Percentiles rank a stretch among this genome's conserved stretches.
Conservation (phyloP, 2,113 vertebrate species). For the Passer montanus region DNA sequence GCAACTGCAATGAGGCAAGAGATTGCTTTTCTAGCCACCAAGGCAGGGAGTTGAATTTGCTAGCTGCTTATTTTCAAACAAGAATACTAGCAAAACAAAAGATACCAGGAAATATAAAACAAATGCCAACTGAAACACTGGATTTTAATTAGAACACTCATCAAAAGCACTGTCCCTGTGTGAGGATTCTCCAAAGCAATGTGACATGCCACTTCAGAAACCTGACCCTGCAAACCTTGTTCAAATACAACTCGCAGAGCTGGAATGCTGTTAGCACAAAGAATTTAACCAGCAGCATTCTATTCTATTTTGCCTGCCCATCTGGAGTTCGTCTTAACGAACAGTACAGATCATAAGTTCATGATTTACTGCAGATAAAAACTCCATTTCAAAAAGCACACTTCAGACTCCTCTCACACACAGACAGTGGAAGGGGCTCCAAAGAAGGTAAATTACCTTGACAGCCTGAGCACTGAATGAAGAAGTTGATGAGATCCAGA, state of each 20-base stretch:
- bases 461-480: conserved; percentile 91
- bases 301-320: not conserved
- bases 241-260: not conserved
- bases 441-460: conserved; percentile 76
- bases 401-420: not conserved
- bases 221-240: not conserved
- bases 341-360: not conserved
- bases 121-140: not conserved
- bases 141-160: not conserved
- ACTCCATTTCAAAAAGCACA: not conserved
- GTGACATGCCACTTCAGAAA: not conserved
- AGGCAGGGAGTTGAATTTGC: not conserved
- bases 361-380: not conserved
- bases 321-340: not conserved
- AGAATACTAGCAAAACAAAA: not conserved
- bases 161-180: not conserved
- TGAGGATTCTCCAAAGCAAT: not conserved
- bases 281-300: not conserved
- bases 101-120: not conserved
- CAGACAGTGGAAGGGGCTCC: not conserved
- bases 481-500: conserved; percentile 92
- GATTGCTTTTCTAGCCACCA: not conserved
- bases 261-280: not conserved
- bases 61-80: not conserved
- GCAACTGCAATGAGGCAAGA: not conserved